Conservation (phyloP, 2,113 vertebrate genomes). For the Forbesichthys agassizii region DNA sequence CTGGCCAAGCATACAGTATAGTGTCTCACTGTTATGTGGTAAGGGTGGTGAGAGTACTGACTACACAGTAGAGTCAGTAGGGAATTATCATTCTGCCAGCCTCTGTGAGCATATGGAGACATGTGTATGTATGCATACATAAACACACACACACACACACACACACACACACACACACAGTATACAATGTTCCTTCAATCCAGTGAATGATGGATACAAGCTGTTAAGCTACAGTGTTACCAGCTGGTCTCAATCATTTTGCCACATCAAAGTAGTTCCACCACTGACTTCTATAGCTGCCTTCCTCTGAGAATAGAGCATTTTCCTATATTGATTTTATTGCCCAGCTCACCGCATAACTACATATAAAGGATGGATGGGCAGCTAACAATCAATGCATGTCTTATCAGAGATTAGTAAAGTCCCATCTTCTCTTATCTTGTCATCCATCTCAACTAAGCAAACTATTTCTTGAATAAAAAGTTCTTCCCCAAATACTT, state of each 20-base stretch:
- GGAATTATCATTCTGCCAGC: conserved; percentile 2
- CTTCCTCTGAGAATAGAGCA: conserved; percentile 33
- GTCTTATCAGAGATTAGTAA: conserved; percentile 20
- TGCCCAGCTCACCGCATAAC: conserved; percentile 22
- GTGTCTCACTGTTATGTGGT: no score
- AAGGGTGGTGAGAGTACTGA: no score
- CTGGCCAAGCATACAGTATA: no score
- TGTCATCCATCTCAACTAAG: conserved; percentile 15
- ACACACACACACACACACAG: not conserved
- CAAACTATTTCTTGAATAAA: not conserved
- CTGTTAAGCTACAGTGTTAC: conserved; percentile 11
- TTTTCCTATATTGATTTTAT: conserved; percentile 37
- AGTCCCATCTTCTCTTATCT: not conserved
- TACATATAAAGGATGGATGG: no score
- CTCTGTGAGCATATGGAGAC: conserved; percentile 7
- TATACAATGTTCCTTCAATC: conserved; percentile 6
- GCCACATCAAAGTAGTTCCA: conserved; percentile 64
- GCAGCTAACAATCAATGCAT: not conserved
- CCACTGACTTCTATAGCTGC: conserved; percentile 43
- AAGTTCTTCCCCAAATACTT: conserved; percentile 2
- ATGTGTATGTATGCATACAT: not conserved
- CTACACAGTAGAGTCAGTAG: not conserved
- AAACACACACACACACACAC: conserved; percentile 10
- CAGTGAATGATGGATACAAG: conserved; percentile 14
- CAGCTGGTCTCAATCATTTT: conserved; percentile 65